Percentiles rank a stretch among this genome's conserved stretches.
phyloP scores from a whole-genome alignment of 2,797 vertebrate species.

The Gymnoscopelus microlampas region DNA sequence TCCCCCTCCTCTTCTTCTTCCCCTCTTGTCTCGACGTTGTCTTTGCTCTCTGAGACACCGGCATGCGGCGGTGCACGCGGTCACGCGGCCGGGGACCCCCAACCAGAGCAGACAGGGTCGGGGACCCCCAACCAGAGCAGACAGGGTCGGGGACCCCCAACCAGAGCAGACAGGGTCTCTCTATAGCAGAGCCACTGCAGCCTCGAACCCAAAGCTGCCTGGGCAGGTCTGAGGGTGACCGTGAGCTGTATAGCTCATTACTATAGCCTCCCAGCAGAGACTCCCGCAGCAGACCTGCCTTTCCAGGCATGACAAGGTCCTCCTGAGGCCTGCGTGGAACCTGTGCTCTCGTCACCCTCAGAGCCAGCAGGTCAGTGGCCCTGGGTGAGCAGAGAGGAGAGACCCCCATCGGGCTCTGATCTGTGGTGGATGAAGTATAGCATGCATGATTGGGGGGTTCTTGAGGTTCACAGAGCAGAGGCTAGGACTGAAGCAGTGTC shows the following conservation, averaged over 20 bases:
- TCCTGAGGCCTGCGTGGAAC: slow-evolving; percentile 36
- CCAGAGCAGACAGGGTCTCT: too few species aligned
- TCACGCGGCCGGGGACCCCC: slow-evolving; percentile 32
- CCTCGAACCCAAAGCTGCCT: too few species aligned
- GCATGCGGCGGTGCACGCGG: slow-evolving; percentile 18
- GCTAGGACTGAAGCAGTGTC: slow-evolving; percentile 36
- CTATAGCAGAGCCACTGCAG: too few species aligned
- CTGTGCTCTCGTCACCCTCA: slow-evolving; percentile 34
- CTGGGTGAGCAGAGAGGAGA: slow-evolving; percentile 31
- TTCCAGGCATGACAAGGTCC: slow-evolving; percentile 47
- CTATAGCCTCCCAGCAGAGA: slow-evolving; percentile 17
- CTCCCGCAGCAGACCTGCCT: slow-evolving; percentile 30
- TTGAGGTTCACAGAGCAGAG: slow-evolving; percentile 23
- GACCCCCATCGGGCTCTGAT: slow-evolving; percentile 4
- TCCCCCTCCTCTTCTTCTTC: slow-evolving; percentile 12
- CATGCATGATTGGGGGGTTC: slow-evolving; percentile 29
- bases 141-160: too few species aligned
- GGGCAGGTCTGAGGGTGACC: slow-evolving; percentile 28
- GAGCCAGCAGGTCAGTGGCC: slow-evolving; percentile 38
- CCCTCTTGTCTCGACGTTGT: slow-evolving; percentile 7
- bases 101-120: too few species aligned
- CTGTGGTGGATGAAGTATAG: slow-evolving; percentile 46
- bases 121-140: too few species aligned
- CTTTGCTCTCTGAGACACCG: slow-evolving; percentile 20
- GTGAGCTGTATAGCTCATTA: slow-evolving; percentile 26